Percentiles rank a stretch among this genome's conserved stretches.
Conservation (phyloP, 1,140 invertebrate species). For the Zaprionus camerounensis region DNA sequence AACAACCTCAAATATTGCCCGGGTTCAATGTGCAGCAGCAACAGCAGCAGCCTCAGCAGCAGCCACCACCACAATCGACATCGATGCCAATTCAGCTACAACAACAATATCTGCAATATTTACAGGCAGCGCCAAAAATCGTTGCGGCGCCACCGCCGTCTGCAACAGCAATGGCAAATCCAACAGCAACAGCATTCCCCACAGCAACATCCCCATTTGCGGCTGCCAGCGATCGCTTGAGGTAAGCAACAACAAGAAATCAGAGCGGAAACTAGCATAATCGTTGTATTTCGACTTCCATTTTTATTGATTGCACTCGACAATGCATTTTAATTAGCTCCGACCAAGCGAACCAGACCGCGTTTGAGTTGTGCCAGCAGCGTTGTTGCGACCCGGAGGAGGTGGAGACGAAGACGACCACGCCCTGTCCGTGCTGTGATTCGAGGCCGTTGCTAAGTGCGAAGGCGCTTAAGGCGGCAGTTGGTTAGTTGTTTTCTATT, state of each 20-base stretch:
- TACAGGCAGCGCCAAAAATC: conserved; percentile 62
- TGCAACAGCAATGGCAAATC: conserved; percentile 33
- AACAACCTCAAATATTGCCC: conserved; percentile 74
- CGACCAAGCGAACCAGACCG: conserved; percentile 41
- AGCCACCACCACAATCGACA: conserved; percentile 26
- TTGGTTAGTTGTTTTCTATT: conserved; percentile 69
- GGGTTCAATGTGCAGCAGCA: conserved; percentile 64
- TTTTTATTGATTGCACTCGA: conserved; percentile 32
- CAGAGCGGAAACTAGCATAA: conserved; percentile 20
- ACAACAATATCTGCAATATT: conserved; percentile 45
- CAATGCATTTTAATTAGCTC: conserved; percentile 80
- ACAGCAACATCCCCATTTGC: conserved; percentile 16
- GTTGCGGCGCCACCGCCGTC: conserved; percentile 58
- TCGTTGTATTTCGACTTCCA: conserved; percentile 2
- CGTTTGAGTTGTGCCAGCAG: conserved; percentile 41
- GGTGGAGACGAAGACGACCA: not conserved
- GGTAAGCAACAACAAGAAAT: conserved; percentile 54
- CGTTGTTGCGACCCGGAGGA: conserved; percentile 41
- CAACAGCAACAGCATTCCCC: conserved; percentile 23
- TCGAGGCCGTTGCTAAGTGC: conserved; percentile 56
- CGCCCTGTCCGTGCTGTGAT: conserved; percentile 42
- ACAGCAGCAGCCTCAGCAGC: conserved; percentile 12
- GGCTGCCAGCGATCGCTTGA: conserved; percentile 31
- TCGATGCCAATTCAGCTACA: conserved; percentile 33
- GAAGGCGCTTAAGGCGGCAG: conserved; percentile 58